Percentiles rank a stretch among this genome's conserved stretches.
Evolutionary conservation across 2,797 vertebrate genomes (phyloP).

Genomic region (Molossus molossus): DNA sequence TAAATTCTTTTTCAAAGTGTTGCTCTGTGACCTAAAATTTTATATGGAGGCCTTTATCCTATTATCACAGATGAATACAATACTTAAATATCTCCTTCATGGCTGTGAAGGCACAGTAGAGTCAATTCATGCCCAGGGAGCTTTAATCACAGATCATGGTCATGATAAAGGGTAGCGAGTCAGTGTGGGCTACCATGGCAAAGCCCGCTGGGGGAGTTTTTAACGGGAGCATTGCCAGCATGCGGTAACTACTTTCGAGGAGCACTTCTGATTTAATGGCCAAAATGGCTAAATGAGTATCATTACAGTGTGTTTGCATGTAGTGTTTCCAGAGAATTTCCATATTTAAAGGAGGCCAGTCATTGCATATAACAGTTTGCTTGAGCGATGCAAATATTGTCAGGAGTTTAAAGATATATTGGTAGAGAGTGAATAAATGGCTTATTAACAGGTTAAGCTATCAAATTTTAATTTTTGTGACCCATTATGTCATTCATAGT

Average conservation of each 20-base stretch:
- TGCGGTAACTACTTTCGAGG: neutral
- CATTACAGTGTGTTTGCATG: slow-evolving; percentile 56
- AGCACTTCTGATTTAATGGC: slow-evolving; percentile 63
- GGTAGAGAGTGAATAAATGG: neutral
- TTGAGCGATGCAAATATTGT: neutral
- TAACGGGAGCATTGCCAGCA: slow-evolving; percentile 69
- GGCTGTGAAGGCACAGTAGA: slow-evolving; percentile 55
- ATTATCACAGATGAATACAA: slow-evolving; percentile 68
- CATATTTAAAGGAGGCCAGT: slow-evolving; percentile 64
- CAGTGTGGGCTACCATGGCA: neutral
- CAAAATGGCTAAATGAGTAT: slow-evolving; percentile 63
- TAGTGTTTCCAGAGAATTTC: slow-evolving; percentile 68
- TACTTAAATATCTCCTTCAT: slow-evolving; percentile 75
- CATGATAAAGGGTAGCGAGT: slow-evolving; percentile 51
- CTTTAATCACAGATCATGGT: slow-evolving; percentile 79
- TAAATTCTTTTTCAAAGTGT: neutral
- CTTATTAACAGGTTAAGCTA: slow-evolving; percentile 51
- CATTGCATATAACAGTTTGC: slow-evolving; percentile 16
- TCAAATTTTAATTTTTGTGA: slow-evolving; percentile 6
- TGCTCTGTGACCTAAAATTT: slow-evolving; percentile 49
- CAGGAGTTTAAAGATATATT: neutral
- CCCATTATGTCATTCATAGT: neutral
- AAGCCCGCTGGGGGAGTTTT: slow-evolving; percentile 32
- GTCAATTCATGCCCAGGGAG: slow-evolving; percentile 58
- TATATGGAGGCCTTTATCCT: slow-evolving; percentile 57